phyloP scores from a whole-genome alignment of 1,140 invertebrate genomes.

The Anastatus disparis region DNA sequence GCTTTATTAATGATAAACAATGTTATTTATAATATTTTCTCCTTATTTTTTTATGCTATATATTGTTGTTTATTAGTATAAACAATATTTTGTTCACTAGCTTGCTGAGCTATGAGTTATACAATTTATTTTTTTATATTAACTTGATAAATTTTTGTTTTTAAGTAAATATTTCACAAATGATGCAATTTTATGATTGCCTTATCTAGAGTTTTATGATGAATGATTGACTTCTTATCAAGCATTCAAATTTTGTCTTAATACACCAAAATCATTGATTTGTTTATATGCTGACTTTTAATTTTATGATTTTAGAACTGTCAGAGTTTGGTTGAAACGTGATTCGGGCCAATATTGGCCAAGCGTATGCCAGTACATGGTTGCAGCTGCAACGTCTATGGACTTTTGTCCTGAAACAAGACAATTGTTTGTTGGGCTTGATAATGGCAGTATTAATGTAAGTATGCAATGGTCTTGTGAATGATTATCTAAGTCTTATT shows the following conservation, averaged over 20 bases:
- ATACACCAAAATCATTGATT: neutral
- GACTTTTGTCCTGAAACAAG: constrained; percentile 85
- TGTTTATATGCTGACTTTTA: neutral
- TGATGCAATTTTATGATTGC: too few relatives aligned
- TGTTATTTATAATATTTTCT: neutral
- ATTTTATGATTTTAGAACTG: constrained; percentile 75
- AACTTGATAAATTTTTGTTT: too few relatives aligned
- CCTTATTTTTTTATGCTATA: neutral
- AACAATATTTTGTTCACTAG: constrained; percentile 7
- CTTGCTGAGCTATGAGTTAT: neutral
- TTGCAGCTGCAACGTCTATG: constrained; percentile 87
- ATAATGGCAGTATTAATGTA: constrained; percentile 90
- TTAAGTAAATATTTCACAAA: too few relatives aligned
- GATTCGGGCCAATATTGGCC: constrained; percentile 99
- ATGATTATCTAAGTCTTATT: constrained; percentile 7
- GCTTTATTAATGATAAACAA: too few relatives aligned
- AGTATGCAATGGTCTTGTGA: constrained; percentile 47
- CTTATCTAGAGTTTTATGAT: too few relatives aligned
- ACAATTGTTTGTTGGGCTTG: constrained; percentile 93
- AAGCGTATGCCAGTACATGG: constrained; percentile 96
- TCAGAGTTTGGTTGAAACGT: constrained; percentile 95
- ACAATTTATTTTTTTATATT: neutral
- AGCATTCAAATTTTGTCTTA: too few relatives aligned
- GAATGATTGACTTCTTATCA: too few relatives aligned
- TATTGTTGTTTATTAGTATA: neutral